Conservation (phyloP, 2,797 vertebrate species). For the Crax fasciolata region DNA sequence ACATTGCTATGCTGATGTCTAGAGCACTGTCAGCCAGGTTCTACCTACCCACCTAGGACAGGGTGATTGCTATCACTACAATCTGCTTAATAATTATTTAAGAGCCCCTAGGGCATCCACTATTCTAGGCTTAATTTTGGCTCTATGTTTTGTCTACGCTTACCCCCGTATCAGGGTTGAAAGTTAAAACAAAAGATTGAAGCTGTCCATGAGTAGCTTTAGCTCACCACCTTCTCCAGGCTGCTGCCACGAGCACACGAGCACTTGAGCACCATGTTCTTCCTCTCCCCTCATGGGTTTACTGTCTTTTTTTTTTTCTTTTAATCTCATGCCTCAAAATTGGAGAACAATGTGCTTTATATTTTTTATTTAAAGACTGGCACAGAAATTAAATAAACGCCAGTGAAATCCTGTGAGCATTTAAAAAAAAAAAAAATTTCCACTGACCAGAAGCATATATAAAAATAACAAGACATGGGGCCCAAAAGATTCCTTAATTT, state of each 20-base stretch:
- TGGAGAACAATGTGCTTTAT: not conserved
- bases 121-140: not conserved
- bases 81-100: conserved; percentile 47
- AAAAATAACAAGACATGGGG: not conserved
- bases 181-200: not conserved
- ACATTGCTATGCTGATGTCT: not conserved
- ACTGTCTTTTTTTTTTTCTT: not conserved
- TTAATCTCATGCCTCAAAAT: not conserved
- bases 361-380: not conserved
- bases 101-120: conserved; percentile 12
- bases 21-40: conserved; percentile 30
- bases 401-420: not conserved
- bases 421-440: not conserved
- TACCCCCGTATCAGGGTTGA: not conserved
- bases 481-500: not conserved
- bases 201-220: not conserved
- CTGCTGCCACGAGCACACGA: not conserved
- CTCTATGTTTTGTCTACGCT: not conserved
- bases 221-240: not conserved
- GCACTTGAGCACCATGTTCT: not conserved
- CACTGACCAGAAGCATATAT: not conserved
- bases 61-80: conserved; percentile 12
- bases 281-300: not conserved
- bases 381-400: not conserved
- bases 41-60: not conserved